Conservation (phyloP, 1,140 invertebrate genomes). For the Cylas formicarius region DNA sequence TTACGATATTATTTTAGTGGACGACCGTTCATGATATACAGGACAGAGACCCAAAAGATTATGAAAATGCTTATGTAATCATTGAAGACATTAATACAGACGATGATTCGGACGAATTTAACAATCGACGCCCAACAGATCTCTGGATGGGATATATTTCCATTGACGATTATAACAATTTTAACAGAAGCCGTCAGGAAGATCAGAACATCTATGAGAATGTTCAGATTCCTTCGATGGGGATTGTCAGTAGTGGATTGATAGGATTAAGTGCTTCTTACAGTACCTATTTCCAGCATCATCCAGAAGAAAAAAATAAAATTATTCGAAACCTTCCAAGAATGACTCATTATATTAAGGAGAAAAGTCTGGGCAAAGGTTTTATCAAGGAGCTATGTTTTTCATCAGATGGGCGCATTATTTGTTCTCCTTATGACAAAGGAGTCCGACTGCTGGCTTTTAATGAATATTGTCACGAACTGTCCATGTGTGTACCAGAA, state of each 20-base stretch:
- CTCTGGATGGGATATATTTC: conserved; percentile 38
- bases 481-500: conserved; percentile 60
- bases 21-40: conserved; percentile 91
- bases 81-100: conserved; percentile 27
- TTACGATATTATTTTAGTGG: conserved; percentile 53
- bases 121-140: conserved; percentile 29
- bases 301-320: conserved; percentile 30
- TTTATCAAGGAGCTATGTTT: conserved; percentile 86
- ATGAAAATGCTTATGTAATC: conserved; percentile 35
- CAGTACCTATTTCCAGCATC: conserved; percentile 27
- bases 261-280: conserved; percentile 27
- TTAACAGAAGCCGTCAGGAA: conserved; percentile 12
- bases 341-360: conserved; percentile 77
- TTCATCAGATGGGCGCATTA: conserved; percentile 77
- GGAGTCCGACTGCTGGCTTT: conserved; percentile 79
- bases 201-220: conserved; percentile 14
- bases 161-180: conserved; percentile 24
- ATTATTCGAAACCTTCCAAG: conserved; percentile 60
- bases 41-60: conserved; percentile 49
- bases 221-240: conserved; percentile 21
- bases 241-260: conserved; percentile 33
- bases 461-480: conserved; percentile 67
- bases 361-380: conserved; percentile 80
- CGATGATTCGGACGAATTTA: conserved; percentile 21
- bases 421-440: conserved; percentile 82